Percentiles rank a stretch among this genome's conserved stretches.
phyloP scores from a whole-genome alignment of 2,113 vertebrate genomes.

The Athene cunicularia region DNA sequence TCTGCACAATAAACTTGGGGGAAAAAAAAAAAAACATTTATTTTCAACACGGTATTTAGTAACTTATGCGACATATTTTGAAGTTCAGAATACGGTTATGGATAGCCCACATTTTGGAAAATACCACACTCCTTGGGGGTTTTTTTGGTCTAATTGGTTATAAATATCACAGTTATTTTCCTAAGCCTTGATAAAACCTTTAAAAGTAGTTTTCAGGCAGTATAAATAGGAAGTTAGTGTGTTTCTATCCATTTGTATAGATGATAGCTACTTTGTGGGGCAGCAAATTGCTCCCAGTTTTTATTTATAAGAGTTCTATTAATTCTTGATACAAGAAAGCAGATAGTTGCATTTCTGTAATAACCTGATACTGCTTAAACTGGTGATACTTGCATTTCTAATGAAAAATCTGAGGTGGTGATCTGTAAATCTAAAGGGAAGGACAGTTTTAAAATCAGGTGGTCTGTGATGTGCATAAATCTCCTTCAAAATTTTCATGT shows the following conservation, averaged over 20 bases:
- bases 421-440: background rate
- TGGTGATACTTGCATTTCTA: background rate
- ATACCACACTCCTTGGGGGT: background rate
- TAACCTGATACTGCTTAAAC: background rate
- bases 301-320: background rate
- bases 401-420: background rate
- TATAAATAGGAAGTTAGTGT: background rate
- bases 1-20: rapidly evolving
- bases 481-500: background rate
- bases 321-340: background rate
- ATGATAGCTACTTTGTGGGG: background rate
- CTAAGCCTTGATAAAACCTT: background rate
- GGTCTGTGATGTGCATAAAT: background rate
- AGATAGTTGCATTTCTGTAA: background rate
- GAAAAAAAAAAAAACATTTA: background rate
- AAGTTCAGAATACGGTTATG: background rate
- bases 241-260: background rate
- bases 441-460: background rate
- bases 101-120: background rate
- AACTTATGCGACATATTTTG: background rate
- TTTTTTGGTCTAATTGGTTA: background rate
- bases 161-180: background rate
- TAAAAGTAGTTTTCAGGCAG: background rate
- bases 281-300: background rate
- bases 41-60: background rate